Conservation (phyloP, 1,140 invertebrate genomes). For the Drosophila leontia region DNA sequence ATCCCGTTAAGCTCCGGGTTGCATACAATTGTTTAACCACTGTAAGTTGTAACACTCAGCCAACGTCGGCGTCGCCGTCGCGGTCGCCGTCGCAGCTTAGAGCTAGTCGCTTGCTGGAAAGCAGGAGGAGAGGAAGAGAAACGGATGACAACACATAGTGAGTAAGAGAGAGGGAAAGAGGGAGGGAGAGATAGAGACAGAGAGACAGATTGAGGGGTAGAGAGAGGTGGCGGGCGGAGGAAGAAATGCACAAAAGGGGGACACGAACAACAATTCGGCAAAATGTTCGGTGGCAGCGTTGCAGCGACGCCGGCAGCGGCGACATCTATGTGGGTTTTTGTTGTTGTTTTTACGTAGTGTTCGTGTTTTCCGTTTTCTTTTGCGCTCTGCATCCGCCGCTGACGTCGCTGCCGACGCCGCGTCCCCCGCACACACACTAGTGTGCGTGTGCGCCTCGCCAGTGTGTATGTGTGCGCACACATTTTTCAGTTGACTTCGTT, state of each 20-base stretch:
- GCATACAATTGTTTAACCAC: conserved; percentile 8
- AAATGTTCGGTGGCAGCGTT: conserved; percentile 66
- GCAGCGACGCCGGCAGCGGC: conserved; percentile 48
- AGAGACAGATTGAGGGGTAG: not conserved
- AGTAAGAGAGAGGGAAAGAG: not conserved
- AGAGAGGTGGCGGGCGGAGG: conserved; percentile 41
- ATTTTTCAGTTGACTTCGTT: conserved; percentile 83
- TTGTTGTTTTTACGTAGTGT: conserved; percentile 47
- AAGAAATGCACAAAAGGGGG: conserved; percentile 42
- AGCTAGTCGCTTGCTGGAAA: conserved; percentile 34
- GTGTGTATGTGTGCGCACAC: conserved; percentile 45
- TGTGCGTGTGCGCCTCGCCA: conserved; percentile 6
- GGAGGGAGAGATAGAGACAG: not conserved
- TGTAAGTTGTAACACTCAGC: conserved; percentile 38
- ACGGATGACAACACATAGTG: conserved; percentile 16
- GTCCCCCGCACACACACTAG: conserved; percentile 27
- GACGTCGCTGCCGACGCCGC: conserved; percentile 62
- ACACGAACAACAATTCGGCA: conserved; percentile 64
- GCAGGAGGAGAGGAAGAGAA: conserved; percentile 3
- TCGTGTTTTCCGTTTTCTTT: conserved; percentile 73
- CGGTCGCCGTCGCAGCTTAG: conserved; percentile 49
- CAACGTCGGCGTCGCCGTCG: conserved; percentile 4
- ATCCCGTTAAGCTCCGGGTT: conserved; percentile 4
- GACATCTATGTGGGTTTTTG: conserved; percentile 49
- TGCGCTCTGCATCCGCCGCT: conserved; percentile 54